These are phyloP conservation scores for Podargus strigoides DNA, from an alignment of 2,797 vertebrate species.

Conservation along the genomic window DNA sequence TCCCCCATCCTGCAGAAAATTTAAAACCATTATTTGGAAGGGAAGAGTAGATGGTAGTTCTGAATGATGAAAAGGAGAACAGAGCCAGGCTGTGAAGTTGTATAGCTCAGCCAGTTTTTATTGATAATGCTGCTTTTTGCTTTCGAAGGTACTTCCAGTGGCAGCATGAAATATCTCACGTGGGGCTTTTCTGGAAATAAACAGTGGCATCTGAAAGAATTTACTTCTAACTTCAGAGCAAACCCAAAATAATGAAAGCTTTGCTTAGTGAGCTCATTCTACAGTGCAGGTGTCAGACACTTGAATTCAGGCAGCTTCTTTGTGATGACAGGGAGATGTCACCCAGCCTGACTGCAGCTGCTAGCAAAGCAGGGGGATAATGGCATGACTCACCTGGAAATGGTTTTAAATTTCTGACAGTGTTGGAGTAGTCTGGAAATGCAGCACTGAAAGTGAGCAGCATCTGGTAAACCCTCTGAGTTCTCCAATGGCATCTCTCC, in stretches of 20 bases:
- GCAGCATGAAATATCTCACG: neutral
- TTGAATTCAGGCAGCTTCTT: neutral
- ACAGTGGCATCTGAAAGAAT: neutral
- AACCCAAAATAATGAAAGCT: neutral
- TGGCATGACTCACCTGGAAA: rapidly evolving
- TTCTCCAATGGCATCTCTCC: neutral
- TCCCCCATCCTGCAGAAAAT: neutral
- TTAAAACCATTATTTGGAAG: neutral
- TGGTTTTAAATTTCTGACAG: neutral
- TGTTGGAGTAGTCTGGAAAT: neutral
- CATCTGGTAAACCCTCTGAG: neutral
- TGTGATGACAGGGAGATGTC: neutral
- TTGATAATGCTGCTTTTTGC: neutral
- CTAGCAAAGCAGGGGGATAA: neutral
- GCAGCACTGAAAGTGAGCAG: neutral
- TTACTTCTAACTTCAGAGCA: neutral
- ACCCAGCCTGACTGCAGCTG: neutral
- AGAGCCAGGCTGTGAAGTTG: neutral
- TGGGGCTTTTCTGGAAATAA: neutral
- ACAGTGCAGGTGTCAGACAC: neutral
- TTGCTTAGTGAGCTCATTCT: neutral
- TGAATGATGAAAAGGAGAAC: neutral
- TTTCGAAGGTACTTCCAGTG: neutral
- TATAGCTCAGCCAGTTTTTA: neutral
- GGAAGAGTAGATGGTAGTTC: neutral